Conservation (phyloP, 2,113 vertebrate species). For the Chloebia gouldiae region DNA sequence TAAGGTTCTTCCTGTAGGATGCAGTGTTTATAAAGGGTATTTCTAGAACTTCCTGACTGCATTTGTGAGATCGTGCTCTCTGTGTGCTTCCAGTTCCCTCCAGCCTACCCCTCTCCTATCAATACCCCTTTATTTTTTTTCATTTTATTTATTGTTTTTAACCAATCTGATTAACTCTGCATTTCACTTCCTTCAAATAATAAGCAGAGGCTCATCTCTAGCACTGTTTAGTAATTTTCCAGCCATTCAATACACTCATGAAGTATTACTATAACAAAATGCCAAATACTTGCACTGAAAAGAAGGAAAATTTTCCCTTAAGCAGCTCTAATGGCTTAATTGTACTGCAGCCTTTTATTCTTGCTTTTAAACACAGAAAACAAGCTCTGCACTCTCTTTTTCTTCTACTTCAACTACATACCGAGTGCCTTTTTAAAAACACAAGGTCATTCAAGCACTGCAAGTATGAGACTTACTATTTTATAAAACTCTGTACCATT, state of each 20-base stretch:
- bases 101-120: not conserved
- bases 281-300: not conserved
- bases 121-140: not conserved
- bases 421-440: not conserved
- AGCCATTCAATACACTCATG: not conserved
- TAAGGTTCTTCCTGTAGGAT: constrained; percentile 52
- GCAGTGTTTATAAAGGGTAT: constrained; percentile 52
- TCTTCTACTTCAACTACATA: not conserved
- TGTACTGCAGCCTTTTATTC: not conserved
- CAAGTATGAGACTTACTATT: not conserved
- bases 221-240: not conserved
- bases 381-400: not conserved
- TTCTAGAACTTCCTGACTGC: constrained; percentile 52
- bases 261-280: not conserved
- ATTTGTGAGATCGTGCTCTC: not conserved
- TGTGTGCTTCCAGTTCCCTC: not conserved
- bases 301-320: not conserved
- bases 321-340: not conserved
- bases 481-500: not conserved
- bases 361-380: not conserved
- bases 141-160: not conserved
- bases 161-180: not conserved
- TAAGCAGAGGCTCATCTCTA: not conserved
- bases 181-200: not conserved
- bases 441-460: not conserved